These are phyloP conservation scores for Odocoileus virginianus DNA, from an alignment of 2,113 vertebrate species.

Conservation along the genomic window DNA sequence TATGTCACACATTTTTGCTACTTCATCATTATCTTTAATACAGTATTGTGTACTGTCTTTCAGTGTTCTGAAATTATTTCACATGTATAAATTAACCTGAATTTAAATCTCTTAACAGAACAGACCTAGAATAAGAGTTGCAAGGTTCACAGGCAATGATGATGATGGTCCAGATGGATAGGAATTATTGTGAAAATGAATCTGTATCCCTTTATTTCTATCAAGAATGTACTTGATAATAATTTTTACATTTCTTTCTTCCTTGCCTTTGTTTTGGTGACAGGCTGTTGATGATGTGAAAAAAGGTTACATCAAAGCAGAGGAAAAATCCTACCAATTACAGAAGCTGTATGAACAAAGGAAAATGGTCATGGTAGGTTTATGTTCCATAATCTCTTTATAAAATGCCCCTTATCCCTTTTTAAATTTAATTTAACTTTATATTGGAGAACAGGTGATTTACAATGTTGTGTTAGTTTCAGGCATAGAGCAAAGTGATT, in stretches of 20 bases:
- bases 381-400: background rate
- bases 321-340: slow-evolving; percentile 97
- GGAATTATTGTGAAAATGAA: background rate
- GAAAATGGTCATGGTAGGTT: slow-evolving; percentile 95
- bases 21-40: background rate
- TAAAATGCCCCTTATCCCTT: background rate
- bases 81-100: background rate
- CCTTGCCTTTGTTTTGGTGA: slow-evolving; percentile 1
- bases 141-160: background rate
- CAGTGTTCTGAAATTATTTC: background rate
- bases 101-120: background rate
- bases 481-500: background rate
- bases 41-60: background rate
- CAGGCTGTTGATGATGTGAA: slow-evolving; percentile 97
- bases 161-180: background rate
- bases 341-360: slow-evolving; percentile 97
- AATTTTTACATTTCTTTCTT: background rate
- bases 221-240: background rate
- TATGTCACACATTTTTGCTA: background rate
- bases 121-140: background rate
- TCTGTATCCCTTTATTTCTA: background rate
- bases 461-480: background rate
- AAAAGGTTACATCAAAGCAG: slow-evolving; percentile 96
- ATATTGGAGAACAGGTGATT: background rate
- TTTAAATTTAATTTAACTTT: background rate